These are phyloP conservation scores for Steromphala cineraria DNA, from an alignment of 2,888 invertebrate genomes.

Conservation along the genomic window DNA sequence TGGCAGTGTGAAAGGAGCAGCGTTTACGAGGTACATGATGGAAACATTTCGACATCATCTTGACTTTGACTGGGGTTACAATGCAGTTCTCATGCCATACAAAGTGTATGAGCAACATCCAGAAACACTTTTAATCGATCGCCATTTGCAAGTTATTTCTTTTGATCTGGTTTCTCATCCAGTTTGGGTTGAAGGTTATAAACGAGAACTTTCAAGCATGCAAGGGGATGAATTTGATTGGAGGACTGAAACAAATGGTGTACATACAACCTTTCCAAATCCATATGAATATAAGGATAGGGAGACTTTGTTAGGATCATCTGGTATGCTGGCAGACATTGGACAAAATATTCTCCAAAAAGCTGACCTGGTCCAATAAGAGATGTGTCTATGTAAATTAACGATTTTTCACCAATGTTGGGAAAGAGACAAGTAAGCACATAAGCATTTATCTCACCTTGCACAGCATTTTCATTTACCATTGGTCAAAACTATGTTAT, in stretches of 20 bases:
- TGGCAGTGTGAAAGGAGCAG: constrained; percentile 48
- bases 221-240: constrained; percentile 55
- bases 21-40: constrained; percentile 39
- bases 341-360: constrained; percentile 51
- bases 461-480: no score
- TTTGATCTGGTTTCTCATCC: constrained; percentile 58
- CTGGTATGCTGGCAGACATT: constrained; percentile 52
- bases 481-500: no score
- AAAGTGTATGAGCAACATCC: constrained; percentile 61
- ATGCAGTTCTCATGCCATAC: constrained; percentile 46
- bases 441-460: no score
- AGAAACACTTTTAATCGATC: constrained; percentile 52
- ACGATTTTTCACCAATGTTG: no score
- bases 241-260: constrained; percentile 55
- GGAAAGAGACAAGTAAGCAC: no score
- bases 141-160: constrained; percentile 64
- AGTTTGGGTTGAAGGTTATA: constrained; percentile 54
- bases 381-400: no score
- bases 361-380: constrained; percentile 29
- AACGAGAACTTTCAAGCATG: constrained; percentile 37
- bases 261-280: constrained; percentile 67
- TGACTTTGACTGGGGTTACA: constrained; percentile 43
- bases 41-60: constrained; percentile 43
- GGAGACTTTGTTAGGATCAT: constrained; percentile 37
- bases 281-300: constrained; percentile 51